phyloP scores from a whole-genome alignment of 30 jellyfish, hydroid and myxozoan genomes.

The Turritopsis dohrnii region DNA sequence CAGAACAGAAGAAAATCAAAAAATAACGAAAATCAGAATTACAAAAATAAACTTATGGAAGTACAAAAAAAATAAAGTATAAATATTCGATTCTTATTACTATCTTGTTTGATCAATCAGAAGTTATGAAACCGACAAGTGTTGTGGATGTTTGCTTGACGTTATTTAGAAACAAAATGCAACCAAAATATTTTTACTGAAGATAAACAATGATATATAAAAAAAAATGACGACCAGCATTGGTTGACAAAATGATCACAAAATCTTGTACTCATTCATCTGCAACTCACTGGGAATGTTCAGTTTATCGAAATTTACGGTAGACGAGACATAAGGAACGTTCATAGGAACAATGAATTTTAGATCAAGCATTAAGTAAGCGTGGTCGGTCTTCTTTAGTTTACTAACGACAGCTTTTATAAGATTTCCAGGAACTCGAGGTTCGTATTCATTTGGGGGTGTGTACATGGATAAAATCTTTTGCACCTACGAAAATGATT shows the following conservation, averaged over 20 bases:
- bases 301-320: slow-evolving; percentile 62
- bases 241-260: slow-evolving; percentile 20
- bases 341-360: slow-evolving; percentile 67
- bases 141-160: no score
- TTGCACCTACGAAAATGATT: slow-evolving; percentile 58
- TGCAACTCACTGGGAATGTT: slow-evolving; percentile 51
- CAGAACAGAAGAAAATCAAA: neutral
- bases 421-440: slow-evolving; percentile 85
- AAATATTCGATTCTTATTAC: neutral
- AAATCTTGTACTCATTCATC: slow-evolving; percentile 16
- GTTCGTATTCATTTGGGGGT: slow-evolving; percentile 94
- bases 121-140: neutral
- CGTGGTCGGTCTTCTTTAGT: slow-evolving; percentile 62
- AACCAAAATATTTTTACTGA: no score
- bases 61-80: neutral
- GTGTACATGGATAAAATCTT: slow-evolving; percentile 86
- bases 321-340: slow-evolving; percentile 80
- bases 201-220: no score
- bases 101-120: neutral
- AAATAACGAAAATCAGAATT: neutral
- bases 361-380: slow-evolving; percentile 58
- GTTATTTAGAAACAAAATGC: no score
- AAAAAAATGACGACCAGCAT: neutral
- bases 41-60: neutral
- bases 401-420: slow-evolving; percentile 78